These are phyloP conservation scores for Hoplostethus atlanticus DNA, from an alignment of 2,797 vertebrate genomes.

Conservation along the genomic window DNA sequence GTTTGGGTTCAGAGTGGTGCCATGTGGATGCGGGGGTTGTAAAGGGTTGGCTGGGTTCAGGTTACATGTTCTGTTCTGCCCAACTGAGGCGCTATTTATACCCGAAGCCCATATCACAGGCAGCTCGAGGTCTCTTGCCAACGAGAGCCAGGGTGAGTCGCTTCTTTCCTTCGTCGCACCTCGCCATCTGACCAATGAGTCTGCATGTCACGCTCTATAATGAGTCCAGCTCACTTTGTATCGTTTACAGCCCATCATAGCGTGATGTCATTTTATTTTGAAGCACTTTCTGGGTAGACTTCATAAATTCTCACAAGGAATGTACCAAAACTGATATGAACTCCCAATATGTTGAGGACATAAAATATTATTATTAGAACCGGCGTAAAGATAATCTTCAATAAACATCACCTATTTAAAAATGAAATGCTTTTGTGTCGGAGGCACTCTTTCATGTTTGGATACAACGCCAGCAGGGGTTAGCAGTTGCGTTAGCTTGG, in stretches of 20 bases:
- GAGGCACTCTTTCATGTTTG: no score
- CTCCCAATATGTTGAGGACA: no score
- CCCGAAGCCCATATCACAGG: slow-evolving; percentile 39
- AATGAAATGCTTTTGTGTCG: no score
- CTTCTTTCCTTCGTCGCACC: slow-evolving; percentile 17
- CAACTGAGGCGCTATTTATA: slow-evolving; percentile 70
- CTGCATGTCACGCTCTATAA: slow-evolving; percentile 38
- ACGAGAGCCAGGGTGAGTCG: slow-evolving; percentile 5
- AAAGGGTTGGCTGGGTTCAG: slow-evolving; percentile 44
- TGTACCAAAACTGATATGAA: background rate
- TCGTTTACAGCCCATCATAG: slow-evolving; percentile 18
- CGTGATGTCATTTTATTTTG: slow-evolving; percentile 22
- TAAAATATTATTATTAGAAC: no score
- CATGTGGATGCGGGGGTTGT: slow-evolving; percentile 42
- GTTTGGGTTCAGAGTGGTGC: slow-evolving; percentile 24
- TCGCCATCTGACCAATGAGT: slow-evolving; percentile 48
- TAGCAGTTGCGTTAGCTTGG: no score
- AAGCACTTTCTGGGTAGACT: background rate
- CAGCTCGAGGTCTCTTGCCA: slow-evolving; percentile 37
- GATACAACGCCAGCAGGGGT: no score
- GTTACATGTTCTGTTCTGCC: slow-evolving; percentile 52
- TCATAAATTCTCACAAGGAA: background rate
- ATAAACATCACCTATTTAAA: no score
- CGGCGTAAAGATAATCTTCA: no score
- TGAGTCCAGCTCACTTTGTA: slow-evolving; percentile 4